Conservation (phyloP, 2,888 invertebrate species). For the Rhingia rostrata region DNA sequence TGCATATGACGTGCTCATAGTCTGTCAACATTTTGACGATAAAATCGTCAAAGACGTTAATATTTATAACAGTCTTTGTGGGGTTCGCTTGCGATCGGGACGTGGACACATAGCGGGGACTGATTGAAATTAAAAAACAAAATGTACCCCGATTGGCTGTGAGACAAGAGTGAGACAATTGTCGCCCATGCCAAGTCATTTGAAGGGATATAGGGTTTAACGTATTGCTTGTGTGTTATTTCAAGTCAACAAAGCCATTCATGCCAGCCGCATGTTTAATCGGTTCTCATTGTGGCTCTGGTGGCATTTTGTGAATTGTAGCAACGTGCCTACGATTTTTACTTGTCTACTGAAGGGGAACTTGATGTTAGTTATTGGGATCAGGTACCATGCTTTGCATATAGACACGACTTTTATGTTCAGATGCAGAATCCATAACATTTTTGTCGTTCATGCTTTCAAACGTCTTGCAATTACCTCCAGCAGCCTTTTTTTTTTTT, state of each 20-base stretch:
- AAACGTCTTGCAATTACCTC: too few relatives aligned
- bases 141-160: neutral
- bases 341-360: too few relatives aligned
- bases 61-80: slow-evolving; percentile 56
- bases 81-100: slow-evolving; percentile 33
- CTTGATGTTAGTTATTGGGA: too few relatives aligned
- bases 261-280: neutral
- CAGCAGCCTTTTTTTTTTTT: too few relatives aligned
- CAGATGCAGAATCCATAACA: too few relatives aligned
- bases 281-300: neutral
- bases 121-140: slow-evolving; percentile 8
- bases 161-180: neutral
- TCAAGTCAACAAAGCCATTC: neutral
- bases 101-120: slow-evolving; percentile 14
- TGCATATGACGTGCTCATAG: slow-evolving; percentile 38
- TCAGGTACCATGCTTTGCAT: too few relatives aligned
- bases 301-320: too few relatives aligned
- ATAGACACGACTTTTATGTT: too few relatives aligned
- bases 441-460: too few relatives aligned
- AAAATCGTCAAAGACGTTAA: slow-evolving; percentile 44
- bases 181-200: slow-evolving; percentile 2
- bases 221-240: neutral
- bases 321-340: too few relatives aligned
- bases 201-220: too few relatives aligned
- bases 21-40: slow-evolving; percentile 56